Percentiles rank a stretch among this genome's conserved stretches.
These are phyloP conservation scores for Protosalanx chinensis DNA, from an alignment of 2,797 vertebrate genomes.

Conservation along the genomic window DNA sequence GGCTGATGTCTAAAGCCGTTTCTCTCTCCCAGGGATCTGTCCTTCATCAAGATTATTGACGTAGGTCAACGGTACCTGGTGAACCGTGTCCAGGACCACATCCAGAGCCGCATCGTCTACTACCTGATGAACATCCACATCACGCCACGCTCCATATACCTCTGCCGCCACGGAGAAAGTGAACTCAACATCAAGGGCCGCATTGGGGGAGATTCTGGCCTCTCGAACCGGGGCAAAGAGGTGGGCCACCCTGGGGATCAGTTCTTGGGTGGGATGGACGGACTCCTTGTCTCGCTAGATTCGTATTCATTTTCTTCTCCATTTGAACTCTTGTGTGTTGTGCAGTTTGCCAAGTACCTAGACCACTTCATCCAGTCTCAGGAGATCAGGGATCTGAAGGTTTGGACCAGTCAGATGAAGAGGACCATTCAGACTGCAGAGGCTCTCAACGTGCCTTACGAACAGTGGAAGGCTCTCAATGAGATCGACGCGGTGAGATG, in stretches of 20 bases:
- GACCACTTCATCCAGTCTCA: conserved; percentile 86
- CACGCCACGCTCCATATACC: conserved; percentile 95
- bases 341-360: conserved; percentile 87
- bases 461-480: conserved; percentile 98
- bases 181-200: conserved; percentile 92
- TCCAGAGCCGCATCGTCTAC: conserved; percentile 98
- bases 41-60: conserved; percentile 98
- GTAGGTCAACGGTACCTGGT: conserved; percentile 94
- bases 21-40: conserved; percentile 81
- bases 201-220: conserved; percentile 94
- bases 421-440: conserved; percentile 98
- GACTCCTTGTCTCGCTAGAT: too few relatives aligned
- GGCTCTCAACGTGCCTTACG: conserved; percentile 86
- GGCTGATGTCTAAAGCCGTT: background rate
- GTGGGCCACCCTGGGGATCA: conserved; percentile 43
- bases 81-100: conserved; percentile 94
- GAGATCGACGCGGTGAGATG: conserved; percentile 94
- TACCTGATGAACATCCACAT: conserved; percentile 99
- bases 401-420: conserved; percentile 99
- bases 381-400: conserved; percentile 90
- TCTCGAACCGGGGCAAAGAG: conserved; percentile 87
- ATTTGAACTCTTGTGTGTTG: background rate
- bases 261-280: background rate
- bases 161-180: conserved; percentile 97
- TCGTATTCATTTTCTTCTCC: background rate